A percentile compares a stretch with the other conserved stretches of the same genome.
phyloP scores from a whole-genome alignment of 1,140 invertebrate genomes.

The Lepidurus arcticus region DNA sequence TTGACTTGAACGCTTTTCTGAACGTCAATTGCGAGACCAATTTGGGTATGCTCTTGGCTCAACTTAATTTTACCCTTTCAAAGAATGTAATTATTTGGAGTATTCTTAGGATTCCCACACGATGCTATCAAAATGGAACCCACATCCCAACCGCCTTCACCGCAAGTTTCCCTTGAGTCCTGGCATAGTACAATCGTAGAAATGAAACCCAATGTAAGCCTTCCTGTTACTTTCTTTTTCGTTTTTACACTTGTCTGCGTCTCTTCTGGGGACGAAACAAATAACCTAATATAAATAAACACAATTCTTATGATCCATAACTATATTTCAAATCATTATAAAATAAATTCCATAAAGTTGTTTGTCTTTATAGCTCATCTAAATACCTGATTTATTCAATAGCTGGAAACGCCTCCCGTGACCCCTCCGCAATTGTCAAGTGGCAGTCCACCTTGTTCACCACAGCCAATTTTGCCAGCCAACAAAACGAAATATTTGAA shows the following conservation, averaged over 20 bases:
- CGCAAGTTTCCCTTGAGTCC: background rate
- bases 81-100: background rate
- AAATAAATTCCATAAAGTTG: too few relatives aligned
- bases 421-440: constrained; percentile 42
- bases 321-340: too few relatives aligned
- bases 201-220: background rate
- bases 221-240: too few relatives aligned
- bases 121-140: background rate
- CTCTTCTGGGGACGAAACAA: too few relatives aligned
- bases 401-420: constrained; percentile 44
- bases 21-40: background rate
- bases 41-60: background rate
- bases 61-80: background rate
- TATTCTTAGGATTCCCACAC: background rate
- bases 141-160: background rate
- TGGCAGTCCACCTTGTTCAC: constrained; percentile 30
- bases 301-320: too few relatives aligned
- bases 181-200: background rate
- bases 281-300: too few relatives aligned
- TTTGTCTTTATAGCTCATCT: too few relatives aligned
- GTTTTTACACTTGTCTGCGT: too few relatives aligned
- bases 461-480: constrained; percentile 39
- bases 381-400: background rate
- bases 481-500: constrained; percentile 37
- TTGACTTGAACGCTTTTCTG: constrained; percentile 15